Conservation (phyloP, 2,888 invertebrate genomes). For the Sturmia bella region DNA sequence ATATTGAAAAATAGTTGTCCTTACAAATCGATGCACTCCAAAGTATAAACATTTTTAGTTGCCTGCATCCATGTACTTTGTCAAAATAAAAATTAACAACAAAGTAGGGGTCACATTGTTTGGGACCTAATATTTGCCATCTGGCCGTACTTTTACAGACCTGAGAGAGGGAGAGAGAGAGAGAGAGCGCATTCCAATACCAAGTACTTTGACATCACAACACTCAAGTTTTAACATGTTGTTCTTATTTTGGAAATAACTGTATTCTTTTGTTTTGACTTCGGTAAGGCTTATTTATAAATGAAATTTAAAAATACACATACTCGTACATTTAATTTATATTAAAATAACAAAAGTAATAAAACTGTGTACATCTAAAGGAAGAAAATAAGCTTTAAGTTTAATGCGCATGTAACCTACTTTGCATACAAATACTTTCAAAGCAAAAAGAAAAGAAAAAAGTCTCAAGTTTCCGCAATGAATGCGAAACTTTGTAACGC, state of each 20-base stretch:
- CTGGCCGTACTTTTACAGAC: no score
- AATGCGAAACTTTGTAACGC: conserved; percentile 42
- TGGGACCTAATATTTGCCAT: no score
- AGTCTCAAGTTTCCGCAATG: conserved; percentile 56
- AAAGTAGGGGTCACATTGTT: no score
- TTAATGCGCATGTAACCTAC: conserved; percentile 64
- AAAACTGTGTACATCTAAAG: conserved; percentile 5
- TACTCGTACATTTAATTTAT: neutral
- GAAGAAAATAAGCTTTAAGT: conserved; percentile 42
- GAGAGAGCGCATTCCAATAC: no score
- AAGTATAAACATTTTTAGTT: no score
- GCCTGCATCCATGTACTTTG: no score
- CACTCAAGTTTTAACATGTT: neutral
- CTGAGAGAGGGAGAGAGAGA: no score
- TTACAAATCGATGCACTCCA: no score
- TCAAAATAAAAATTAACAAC: no score
- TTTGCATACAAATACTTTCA: conserved; percentile 47
- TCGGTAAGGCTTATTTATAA: neutral
- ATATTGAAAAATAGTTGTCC: no score
- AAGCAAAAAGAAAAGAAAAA: neutral
- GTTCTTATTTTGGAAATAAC: neutral
- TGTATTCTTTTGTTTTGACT: neutral
- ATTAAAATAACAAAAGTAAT: conserved; percentile 8
- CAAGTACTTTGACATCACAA: no score
- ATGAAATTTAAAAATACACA: neutral